Conservation (phyloP, 2,888 invertebrate genomes). For the Sussaba pulchella region DNA sequence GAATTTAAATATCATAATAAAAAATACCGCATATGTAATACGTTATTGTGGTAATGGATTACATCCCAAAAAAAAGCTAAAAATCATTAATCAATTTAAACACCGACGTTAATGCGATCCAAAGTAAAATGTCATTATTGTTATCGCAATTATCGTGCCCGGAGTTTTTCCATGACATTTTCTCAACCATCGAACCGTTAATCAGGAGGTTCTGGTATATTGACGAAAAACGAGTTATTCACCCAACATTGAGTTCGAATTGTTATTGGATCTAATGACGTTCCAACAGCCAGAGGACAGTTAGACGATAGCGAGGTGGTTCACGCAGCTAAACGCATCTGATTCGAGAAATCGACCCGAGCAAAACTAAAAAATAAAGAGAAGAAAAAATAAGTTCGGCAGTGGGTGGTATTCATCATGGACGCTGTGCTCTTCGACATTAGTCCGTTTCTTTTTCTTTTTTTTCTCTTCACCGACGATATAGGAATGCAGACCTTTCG, state of each 20-base stretch:
- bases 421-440: conserved; percentile 35
- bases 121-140: not conserved
- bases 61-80: too few relatives aligned
- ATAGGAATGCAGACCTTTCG: conserved; percentile 31
- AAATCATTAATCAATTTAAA: not conserved
- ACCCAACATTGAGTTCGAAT: not conserved
- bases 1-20: too few relatives aligned
- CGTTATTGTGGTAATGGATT: too few relatives aligned
- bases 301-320: not conserved
- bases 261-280: conserved; percentile 40
- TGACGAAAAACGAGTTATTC: not conserved
- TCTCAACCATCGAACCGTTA: not conserved
- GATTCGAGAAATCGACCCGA: conserved; percentile 18
- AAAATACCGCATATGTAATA: too few relatives aligned
- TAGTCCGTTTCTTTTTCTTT: conserved; percentile 30
- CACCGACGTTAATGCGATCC: not conserved
- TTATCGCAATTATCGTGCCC: not conserved
- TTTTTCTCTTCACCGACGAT: too few relatives aligned
- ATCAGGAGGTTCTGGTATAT: too few relatives aligned
- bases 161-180: not conserved
- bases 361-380: conserved; percentile 16
- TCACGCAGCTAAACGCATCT: not conserved
- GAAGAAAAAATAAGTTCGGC: not conserved
- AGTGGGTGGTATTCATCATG: conserved; percentile 44
- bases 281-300: conserved; percentile 20